Conservation (phyloP, 2,888 invertebrate species). For the Hydroisotoma schaefferi region DNA sequence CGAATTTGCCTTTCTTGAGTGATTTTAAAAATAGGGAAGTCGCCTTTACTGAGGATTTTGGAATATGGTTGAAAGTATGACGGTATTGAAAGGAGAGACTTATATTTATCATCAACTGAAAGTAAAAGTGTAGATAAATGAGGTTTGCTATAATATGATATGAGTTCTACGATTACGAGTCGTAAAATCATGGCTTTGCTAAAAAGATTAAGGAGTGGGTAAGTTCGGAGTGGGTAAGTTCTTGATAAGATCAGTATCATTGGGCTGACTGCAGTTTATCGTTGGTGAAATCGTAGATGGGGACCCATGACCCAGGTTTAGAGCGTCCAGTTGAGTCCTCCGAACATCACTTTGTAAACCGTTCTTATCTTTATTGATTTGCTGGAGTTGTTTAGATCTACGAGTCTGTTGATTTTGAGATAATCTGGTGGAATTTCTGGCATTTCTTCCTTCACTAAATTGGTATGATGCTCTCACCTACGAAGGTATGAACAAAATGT, state of each 20-base stretch:
- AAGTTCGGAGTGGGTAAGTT: constrained; percentile 3
- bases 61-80: too few relatives aligned
- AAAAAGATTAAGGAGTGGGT: too few relatives aligned
- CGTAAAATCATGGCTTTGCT: too few relatives aligned
- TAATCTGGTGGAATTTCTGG: constrained; percentile 1
- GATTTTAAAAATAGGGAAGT: too few relatives aligned
- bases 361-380: constrained; percentile 8
- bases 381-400: constrained; percentile 1
- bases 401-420: not conserved
- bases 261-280: not conserved
- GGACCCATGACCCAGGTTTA: not conserved
- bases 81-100: too few relatives aligned
- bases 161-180: too few relatives aligned
- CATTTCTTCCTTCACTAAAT: constrained; percentile 24
- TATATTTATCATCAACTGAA: too few relatives aligned
- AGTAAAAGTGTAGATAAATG: too few relatives aligned
- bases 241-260: constrained; percentile 5
- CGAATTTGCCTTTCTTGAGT: too few relatives aligned
- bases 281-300: not conserved
- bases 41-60: too few relatives aligned
- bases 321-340: not conserved
- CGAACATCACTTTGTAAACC: not conserved
- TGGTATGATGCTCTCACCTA: constrained; percentile 38
- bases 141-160: too few relatives aligned
- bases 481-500: too few relatives aligned